Evolutionary conservation across 1,140 invertebrate genomes (phyloP).

Genomic region (Tetragnatha versicolor): DNA sequence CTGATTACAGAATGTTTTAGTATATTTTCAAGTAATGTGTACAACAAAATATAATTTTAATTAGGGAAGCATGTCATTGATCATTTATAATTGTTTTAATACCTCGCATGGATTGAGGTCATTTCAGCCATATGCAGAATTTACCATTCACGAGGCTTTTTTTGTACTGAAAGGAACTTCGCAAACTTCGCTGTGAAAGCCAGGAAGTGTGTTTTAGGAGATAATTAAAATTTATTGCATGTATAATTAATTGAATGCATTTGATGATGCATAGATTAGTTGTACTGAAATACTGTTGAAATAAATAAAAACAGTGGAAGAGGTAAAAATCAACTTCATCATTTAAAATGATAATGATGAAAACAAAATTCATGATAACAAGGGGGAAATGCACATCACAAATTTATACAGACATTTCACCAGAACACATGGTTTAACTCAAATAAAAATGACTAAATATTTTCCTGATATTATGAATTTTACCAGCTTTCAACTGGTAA

Average conservation of each 20-base stretch:
- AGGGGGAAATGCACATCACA: not conserved
- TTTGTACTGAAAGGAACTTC: conserved; percentile 55
- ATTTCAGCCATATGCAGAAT: too few species aligned
- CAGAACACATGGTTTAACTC: not conserved
- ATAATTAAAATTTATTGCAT: too few species aligned
- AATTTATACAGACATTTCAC: conserved; percentile 14
- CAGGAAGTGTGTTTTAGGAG: too few species aligned
- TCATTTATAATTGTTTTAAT: conserved; percentile 31
- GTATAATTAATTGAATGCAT: too few species aligned
- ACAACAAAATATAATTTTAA: conserved; percentile 53
- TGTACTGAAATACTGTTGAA: not conserved
- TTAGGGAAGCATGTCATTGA: conserved; percentile 40
- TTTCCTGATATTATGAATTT: conserved; percentile 21
- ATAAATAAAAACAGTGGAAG: not conserved
- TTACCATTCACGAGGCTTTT: conserved; percentile 26
- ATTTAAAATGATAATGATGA: not conserved
- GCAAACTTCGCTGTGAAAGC: too few species aligned
- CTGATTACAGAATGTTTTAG: conserved; percentile 18
- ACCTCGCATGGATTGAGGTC: too few species aligned
- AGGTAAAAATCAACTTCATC: not conserved
- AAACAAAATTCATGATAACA: not conserved
- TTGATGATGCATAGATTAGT: not conserved
- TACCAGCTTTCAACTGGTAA: conserved; percentile 31
- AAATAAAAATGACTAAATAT: conserved; percentile 36
- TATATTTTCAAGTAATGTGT: conserved; percentile 27